These are phyloP conservation scores for Trichomalopsis sarcophagae DNA, from an alignment of 1,140 invertebrate genomes.

Conservation along the genomic window DNA sequence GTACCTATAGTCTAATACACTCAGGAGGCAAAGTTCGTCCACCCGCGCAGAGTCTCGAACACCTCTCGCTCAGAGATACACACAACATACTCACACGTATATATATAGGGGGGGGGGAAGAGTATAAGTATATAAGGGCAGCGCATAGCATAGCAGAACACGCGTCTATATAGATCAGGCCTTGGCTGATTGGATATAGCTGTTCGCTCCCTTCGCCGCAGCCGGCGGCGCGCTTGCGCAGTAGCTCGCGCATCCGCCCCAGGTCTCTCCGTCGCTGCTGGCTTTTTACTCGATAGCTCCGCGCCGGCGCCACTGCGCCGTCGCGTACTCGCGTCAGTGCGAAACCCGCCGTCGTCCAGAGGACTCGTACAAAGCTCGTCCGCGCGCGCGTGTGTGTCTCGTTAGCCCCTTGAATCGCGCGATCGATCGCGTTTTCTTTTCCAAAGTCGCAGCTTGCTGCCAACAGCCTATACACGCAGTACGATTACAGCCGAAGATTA, in stretches of 20 bases:
- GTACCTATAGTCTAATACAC: no score
- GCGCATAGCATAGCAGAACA: not conserved
- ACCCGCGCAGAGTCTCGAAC: not conserved
- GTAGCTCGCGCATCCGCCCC: not conserved
- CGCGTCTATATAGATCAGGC: conserved; percentile 3
- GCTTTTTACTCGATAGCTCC: not conserved
- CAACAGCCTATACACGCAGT: no score
- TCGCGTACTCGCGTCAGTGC: not conserved
- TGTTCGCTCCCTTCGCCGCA: not conserved
- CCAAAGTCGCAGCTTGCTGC: not conserved
- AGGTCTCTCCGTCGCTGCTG: not conserved
- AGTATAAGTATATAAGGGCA: not conserved
- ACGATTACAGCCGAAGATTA: no score
- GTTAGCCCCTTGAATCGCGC: not conserved
- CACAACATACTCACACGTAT: not conserved
- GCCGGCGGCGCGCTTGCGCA: not conserved
- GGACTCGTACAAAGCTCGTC: not conserved
- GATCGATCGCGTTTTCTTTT: conserved; percentile 1
- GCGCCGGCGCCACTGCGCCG: conserved; percentile 3
- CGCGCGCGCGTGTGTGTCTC: not conserved
- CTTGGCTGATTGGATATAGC: no score
- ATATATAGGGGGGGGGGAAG: no score
- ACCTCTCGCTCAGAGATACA: not conserved
- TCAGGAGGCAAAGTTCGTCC: not conserved
- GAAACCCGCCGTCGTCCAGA: not conserved